Base-by-base conservation (phyloP, 2,113 vertebrate species). In the Apodemus sylvaticus region DNA sequence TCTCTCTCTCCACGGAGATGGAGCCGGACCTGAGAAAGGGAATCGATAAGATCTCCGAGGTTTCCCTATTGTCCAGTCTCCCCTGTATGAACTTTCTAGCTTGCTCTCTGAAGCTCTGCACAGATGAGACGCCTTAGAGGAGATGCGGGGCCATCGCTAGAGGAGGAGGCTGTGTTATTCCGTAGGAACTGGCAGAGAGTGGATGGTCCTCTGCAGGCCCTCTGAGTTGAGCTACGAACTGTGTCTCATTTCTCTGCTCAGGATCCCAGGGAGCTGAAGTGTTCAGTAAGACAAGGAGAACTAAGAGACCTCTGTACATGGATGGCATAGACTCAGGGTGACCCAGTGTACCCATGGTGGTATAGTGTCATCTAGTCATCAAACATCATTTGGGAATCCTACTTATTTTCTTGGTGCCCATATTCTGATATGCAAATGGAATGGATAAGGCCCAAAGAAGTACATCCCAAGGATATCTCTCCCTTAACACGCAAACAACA, bases 131-230 rank as follows among this genome's bases (percentile, higher is more conserved):
- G 5, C 45, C 7, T 1, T 42, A 7, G 77, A 71, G 45, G 55
- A 66, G 58, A 64, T 13, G 12, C 1, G 3, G n/a, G 51, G 19
- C 5, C 26, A 0, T 10, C 10, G 4, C 7, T 8, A 34, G 29
- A 88, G 1, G 60, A 9, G 0, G 17, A 64, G 11, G 0, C 12
- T 6, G 16, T 1, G 8, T 2, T 26, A 14, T 0, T 8, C 0
- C 0, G 2, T 0, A 31, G 14, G 45, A 91, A 1, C 1, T 0
- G 5, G 0, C 1, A 51, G 0, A 9, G 4, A 70, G 7, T 36
- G 14, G 7, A 1, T 5, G 14, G 3, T 3, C 51, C 12, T 12
- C 16, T 4, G 7, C 5, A 22, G 8, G 7, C 34, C 26, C 0
- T 0, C 16, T 20, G 58, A 76, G 13, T 20, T 2, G 19, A 51